Conservation (phyloP, 2,888 invertebrate species). For the Papilio elwesi region DNA sequence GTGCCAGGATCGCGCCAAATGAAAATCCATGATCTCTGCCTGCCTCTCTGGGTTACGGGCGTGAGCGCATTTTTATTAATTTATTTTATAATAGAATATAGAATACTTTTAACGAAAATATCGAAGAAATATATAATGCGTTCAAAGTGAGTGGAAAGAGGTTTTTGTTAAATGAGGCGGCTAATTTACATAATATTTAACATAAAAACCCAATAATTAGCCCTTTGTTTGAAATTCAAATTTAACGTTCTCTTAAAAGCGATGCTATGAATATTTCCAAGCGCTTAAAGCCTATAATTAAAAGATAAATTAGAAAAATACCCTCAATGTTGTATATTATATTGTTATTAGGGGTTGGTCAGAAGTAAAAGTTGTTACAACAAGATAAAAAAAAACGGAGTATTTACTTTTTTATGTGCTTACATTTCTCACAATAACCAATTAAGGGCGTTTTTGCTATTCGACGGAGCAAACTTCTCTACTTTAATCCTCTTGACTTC, state of each 20-base stretch:
- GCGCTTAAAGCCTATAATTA: slow-evolving; percentile 3
- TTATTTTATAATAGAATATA: too few species aligned
- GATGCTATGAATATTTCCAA: slow-evolving; percentile 11
- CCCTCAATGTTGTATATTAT: not conserved
- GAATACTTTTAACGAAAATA: not conserved
- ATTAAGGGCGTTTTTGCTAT: too few species aligned
- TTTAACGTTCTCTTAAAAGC: slow-evolving; percentile 9
- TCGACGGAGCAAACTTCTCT: too few species aligned
- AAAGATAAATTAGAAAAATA: slow-evolving; percentile 9
- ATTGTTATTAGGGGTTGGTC: too few species aligned
- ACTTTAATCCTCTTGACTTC: not conserved
- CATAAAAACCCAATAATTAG: slow-evolving; percentile 17
- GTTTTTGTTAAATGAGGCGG: not conserved
- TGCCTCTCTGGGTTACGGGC: too few species aligned
- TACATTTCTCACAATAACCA: too few species aligned
- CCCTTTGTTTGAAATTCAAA: slow-evolving; percentile 12
- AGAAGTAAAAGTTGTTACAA: too few species aligned
- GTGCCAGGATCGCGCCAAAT: too few species aligned
- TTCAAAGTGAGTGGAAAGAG: not conserved
- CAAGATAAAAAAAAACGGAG: too few species aligned
- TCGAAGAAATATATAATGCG: not conserved
- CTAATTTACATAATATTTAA: slow-evolving; percentile 13
- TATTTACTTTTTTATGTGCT: too few species aligned
- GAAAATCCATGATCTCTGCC: too few species aligned
- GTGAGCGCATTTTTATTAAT: too few species aligned